Evolutionary conservation across 2,797 vertebrate genomes (phyloP).

Genomic region (Denticeps clupeoides): DNA sequence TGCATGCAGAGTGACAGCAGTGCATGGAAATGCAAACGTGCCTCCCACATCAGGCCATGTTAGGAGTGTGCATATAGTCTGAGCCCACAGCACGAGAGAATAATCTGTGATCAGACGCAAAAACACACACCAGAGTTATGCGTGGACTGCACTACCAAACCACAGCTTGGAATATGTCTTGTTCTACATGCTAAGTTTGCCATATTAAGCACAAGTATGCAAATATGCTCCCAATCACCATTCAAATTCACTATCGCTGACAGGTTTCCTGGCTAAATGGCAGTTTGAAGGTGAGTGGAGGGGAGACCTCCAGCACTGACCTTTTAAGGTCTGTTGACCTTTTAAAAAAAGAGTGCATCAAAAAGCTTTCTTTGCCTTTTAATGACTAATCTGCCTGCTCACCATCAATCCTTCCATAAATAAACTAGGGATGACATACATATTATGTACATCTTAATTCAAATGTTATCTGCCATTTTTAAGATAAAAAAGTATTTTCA

Average conservation of each 20-base stretch:
- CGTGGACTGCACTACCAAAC: too few species aligned
- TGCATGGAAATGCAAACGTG: constrained; percentile 23
- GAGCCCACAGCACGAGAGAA: background rate
- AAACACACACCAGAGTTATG: background rate
- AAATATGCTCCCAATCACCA: constrained; percentile 12
- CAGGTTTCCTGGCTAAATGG: constrained; percentile 47
- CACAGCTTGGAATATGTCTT: too few species aligned
- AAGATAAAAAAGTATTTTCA: too few species aligned
- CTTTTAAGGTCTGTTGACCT: constrained; percentile 25
- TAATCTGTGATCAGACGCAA: background rate
- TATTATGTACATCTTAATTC: too few species aligned
- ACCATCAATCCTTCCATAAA: background rate
- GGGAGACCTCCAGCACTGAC: constrained; percentile 27
- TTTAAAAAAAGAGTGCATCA: background rate
- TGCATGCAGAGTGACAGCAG: constrained; percentile 28
- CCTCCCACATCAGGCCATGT: constrained; percentile 15
- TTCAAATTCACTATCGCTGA: constrained; percentile 39
- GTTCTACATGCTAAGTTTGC: background rate
- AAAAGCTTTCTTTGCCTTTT: constrained; percentile 15
- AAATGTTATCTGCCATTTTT: too few species aligned
- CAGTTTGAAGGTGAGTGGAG: constrained; percentile 42
- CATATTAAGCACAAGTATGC: background rate
- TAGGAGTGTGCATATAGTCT: constrained; percentile 3
- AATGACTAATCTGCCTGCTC: background rate
- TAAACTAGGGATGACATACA: too few species aligned